A percentile compares a stretch with the other conserved stretches of the same genome.
These are phyloP conservation scores for Pherbina coryleti DNA, from an alignment of 2,888 invertebrate genomes.

Conservation along the genomic window DNA sequence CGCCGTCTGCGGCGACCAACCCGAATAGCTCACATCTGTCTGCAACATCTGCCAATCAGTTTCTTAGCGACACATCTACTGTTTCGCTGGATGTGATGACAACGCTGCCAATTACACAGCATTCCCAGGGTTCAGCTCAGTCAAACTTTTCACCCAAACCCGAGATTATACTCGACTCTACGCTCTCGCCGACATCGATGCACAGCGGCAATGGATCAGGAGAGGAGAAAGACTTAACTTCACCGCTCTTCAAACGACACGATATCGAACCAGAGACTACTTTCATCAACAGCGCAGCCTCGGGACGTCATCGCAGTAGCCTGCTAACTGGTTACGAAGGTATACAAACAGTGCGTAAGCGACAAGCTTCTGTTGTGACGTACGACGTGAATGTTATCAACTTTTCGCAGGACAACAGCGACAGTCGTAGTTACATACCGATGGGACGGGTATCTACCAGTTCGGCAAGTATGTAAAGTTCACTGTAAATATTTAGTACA, in stretches of 20 bases:
- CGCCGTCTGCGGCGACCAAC: constrained; percentile 62
- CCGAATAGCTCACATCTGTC: constrained; percentile 47
- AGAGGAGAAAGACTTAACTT: constrained; percentile 63
- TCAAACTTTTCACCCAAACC: constrained; percentile 66
- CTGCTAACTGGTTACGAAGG: constrained; percentile 61
- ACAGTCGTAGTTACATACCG: constrained; percentile 68
- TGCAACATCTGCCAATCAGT: constrained; percentile 49
- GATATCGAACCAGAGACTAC: constrained; percentile 55
- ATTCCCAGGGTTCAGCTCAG: constrained; percentile 44
- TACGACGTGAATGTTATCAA: constrained; percentile 70
- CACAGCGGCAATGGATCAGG: constrained; percentile 51
- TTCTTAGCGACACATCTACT: constrained; percentile 67
- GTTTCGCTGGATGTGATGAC: constrained; percentile 68
- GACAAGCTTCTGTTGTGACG: constrained; percentile 69
- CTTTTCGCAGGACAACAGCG: constrained; percentile 68
- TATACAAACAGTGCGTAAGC: constrained; percentile 64
- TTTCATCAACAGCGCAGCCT: constrained; percentile 13
- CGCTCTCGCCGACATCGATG: constrained; percentile 64
- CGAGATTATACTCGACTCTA: constrained; percentile 69
- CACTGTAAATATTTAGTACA: neutral
- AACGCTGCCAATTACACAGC: constrained; percentile 51
- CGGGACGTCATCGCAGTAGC: constrained; percentile 55
- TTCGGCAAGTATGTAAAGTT: constrained; percentile 67
- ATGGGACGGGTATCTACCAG: constrained; percentile 69
- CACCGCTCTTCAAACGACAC: constrained; percentile 60